These are phyloP conservation scores for Lota lota DNA, from an alignment of 2,113 vertebrate genomes.

Conservation along the genomic window DNA sequence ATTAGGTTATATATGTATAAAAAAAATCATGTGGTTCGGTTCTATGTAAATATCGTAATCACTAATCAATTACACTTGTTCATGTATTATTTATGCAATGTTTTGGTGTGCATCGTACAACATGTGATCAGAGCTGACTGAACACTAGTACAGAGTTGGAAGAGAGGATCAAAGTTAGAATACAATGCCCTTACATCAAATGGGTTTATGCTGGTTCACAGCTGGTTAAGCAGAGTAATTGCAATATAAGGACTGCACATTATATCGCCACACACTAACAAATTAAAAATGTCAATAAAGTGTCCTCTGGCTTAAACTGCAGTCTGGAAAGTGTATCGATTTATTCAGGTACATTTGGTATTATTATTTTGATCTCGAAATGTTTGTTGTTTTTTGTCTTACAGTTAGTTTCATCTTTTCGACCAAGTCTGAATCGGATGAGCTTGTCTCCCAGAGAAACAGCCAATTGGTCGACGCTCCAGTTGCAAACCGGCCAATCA, in stretches of 20 bases:
- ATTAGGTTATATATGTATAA: background rate
- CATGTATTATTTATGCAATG: no score
- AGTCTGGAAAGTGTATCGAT: no score
- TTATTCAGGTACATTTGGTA: no score
- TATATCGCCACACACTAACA: background rate
- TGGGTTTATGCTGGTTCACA: no score
- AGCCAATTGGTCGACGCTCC: constrained; percentile 80
- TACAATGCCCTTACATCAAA: no score
- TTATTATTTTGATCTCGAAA: no score
- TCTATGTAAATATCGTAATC: background rate
- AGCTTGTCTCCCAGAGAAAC: constrained; percentile 67
- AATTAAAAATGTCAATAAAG: no score
- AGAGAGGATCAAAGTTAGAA: no score
- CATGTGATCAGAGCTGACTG: no score
- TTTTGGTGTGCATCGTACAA: no score
- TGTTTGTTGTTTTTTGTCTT: constrained; percentile 33
- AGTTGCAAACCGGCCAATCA: constrained; percentile 83
- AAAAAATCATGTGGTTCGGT: background rate
- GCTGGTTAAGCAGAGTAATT: background rate
- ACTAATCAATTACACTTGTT: background rate
- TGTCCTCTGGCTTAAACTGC: no score
- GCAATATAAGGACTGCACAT: background rate
- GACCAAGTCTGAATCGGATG: constrained; percentile 84
- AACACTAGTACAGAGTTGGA: no score
- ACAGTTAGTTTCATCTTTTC: constrained; percentile 72